Evolutionary conservation across 2,797 vertebrate species (phyloP), one percentile per base, ranked within the genome.

Genomic region (Gallinago nigripennis): DNA sequence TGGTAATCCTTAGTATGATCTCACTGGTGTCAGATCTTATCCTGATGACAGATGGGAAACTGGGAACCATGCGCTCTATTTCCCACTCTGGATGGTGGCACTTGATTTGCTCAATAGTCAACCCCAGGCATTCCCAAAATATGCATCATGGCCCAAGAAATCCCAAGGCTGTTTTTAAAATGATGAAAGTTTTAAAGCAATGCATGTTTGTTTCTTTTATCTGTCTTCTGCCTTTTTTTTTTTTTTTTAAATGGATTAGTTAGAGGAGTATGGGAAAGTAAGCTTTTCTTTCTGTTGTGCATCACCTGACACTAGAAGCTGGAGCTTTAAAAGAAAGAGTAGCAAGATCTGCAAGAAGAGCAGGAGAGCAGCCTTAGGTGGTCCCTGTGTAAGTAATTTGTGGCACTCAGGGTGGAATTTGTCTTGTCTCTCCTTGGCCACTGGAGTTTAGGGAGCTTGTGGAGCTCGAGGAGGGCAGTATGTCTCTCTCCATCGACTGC

Each of bases 11-110:
- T 73, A 83, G 46, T 63, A 77, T 95, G 96, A 93, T 87, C 92
- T 96, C 95, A 96, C 60, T 82, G 35, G 60, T 73, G 86, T 87
- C 81, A 94, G 93, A 95, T 93, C 78, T 95, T 95, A 93, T 80
- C 93, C 81, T 87, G 86, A 80, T 92, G 94, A 84, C 82, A 95
- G 79, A 94, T 92, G 75, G 71, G 61, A 72, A 66, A 58, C 71
- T 87, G 64, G 81, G 88, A 95, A 85, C 54, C 60, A 24, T 37
- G 46, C 53, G 48, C 54, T 83, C 31, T 82, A 8, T 88, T 94
- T 94, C 4, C 1, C 72, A 39, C 41, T 90, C 81, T 39, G 28
- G 25, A 48, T 86, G 43, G 61, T 87, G 86, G 46, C 71, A 83
- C 28, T 95, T 91, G 76, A 73, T 95, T 88, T 88, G 27, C 53